Conservation (phyloP, 2,113 vertebrate genomes). For the Pagrus major region DNA sequence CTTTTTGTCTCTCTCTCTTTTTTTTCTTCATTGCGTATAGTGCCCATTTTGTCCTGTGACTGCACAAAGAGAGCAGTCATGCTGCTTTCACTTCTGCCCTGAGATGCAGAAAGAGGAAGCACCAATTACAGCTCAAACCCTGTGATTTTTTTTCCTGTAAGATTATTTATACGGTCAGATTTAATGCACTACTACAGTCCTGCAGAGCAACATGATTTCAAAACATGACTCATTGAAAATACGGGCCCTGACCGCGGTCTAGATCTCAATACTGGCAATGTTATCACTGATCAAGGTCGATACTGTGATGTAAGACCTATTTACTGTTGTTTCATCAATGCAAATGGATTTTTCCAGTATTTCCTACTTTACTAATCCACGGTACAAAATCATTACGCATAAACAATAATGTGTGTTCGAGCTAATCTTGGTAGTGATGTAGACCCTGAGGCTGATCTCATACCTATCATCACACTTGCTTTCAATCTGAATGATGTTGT, state of each 20-base stretch:
- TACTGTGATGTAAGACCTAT: not conserved
- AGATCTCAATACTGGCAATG: not conserved
- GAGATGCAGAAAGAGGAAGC: constrained; percentile 75
- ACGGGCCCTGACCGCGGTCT: not conserved
- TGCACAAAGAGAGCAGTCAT: constrained; percentile 67
- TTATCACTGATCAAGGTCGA: constrained; percentile 2
- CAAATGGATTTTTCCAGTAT: not conserved
- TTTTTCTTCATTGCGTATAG: constrained; percentile 34
- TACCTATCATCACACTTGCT: constrained; percentile 19
- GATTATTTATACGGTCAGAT: constrained; percentile 6
- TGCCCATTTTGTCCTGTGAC: constrained; percentile 67
- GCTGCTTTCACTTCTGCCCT: constrained; percentile 83
- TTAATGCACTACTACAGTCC: not conserved
- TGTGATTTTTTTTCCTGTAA: not conserved
- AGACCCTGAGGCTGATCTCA: not conserved
- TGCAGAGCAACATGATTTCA: not conserved
- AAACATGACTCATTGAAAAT: not conserved
- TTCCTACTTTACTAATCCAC: not conserved
- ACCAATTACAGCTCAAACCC: constrained; percentile 23
- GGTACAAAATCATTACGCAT: not conserved
- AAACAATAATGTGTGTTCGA: not conserved
- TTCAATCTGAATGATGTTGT: constrained; percentile 21
- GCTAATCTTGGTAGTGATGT: not conserved
- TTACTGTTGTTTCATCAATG: not conserved
- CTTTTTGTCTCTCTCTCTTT: constrained; percentile 20